Percentiles rank a stretch among this genome's conserved stretches.
phyloP scores from a whole-genome alignment of 2,113 vertebrate species.

The Triplophysa tibetana region DNA sequence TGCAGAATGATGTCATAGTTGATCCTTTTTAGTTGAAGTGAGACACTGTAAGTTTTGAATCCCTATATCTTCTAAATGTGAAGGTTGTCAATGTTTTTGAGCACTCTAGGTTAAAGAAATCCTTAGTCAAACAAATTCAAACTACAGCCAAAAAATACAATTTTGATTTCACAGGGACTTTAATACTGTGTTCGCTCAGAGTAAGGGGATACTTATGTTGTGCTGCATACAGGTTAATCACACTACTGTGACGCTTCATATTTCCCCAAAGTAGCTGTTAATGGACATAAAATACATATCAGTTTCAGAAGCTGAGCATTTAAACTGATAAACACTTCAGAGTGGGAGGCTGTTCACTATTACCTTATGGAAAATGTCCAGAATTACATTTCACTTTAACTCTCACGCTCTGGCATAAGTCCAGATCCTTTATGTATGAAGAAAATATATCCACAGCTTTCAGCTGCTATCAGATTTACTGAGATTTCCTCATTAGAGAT shows the following conservation, averaged over 20 bases:
- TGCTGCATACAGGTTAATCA: neutral
- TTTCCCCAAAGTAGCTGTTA: constrained; percentile 8
- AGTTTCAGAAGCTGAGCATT: neutral
- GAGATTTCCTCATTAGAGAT: neutral
- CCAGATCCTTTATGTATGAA: constrained; percentile 3
- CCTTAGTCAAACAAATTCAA: no score
- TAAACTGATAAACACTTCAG: constrained; percentile 17
- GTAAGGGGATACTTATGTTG: neutral
- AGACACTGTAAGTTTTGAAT: no score
- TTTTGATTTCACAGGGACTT: neutral
- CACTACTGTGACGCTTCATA: neutral
- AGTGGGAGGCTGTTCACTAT: constrained; percentile 9
- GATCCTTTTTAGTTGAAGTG: no score
- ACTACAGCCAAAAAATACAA: no score
- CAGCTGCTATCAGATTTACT: constrained; percentile 36
- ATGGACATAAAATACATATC: constrained; percentile 16
- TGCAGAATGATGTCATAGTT: no score
- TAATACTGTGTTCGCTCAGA: neutral
- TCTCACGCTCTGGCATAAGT: neutral
- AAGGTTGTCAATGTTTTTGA: no score
- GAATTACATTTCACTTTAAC: neutral
- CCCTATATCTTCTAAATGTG: no score
- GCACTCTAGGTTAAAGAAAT: no score
- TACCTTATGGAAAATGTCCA: constrained; percentile 15
- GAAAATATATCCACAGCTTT: neutral